Conservation (phyloP, 2,113 vertebrate species). For the Engystomops pustulosus region DNA sequence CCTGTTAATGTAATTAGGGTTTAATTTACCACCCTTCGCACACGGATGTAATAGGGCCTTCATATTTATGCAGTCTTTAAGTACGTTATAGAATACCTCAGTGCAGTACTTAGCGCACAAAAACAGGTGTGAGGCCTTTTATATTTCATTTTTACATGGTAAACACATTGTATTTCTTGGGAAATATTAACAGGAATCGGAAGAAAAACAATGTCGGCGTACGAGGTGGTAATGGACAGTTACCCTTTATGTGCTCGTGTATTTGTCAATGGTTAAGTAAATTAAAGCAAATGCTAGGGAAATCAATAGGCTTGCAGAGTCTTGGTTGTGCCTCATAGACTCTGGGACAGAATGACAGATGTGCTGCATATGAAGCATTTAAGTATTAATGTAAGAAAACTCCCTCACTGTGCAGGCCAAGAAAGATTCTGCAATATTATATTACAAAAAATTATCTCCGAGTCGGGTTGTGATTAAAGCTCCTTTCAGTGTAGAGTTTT, state of each 20-base stretch:
- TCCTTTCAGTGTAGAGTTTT: conserved; percentile 59
- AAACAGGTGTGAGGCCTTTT: conserved; percentile 94
- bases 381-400: conserved; percentile 84
- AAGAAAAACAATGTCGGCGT: conserved; percentile 75
- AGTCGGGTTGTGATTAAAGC: conserved; percentile 71
- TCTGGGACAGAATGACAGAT: conserved; percentile 89
- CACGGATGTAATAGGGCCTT: conserved; percentile 90
- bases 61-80: conserved; percentile 83
- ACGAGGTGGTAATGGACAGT: conserved; percentile 86
- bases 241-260: conserved; percentile 87
- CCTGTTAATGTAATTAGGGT: conserved; percentile 96
- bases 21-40: conserved; percentile 93
- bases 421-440: conserved; percentile 76
- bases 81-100: conserved; percentile 80
- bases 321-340: conserved; percentile 88
- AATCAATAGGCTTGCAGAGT: conserved; percentile 86
- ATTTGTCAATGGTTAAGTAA: conserved; percentile 89
- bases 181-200: conserved; percentile 77
- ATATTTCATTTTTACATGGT: conserved; percentile 85
- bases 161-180: conserved; percentile 76
- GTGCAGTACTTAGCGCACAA: conserved; percentile 83
- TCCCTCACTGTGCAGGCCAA: conserved; percentile 75
- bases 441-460: conserved; percentile 71
- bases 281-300: conserved; percentile 87
- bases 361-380: conserved; percentile 86